Conservation (phyloP, 2,888 invertebrate species). For the Selenia dentaria region DNA sequence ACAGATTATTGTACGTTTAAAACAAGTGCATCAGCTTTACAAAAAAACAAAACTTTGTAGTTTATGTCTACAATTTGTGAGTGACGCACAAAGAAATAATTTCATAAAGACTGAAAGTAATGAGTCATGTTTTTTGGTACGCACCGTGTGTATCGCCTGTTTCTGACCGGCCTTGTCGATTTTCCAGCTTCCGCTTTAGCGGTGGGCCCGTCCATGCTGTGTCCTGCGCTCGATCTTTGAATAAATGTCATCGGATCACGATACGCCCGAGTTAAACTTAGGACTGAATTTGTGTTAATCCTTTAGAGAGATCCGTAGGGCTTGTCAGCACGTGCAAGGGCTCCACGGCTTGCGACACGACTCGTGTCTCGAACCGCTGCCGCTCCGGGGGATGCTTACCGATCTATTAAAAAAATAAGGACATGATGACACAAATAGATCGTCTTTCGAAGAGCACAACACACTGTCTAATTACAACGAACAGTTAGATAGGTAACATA, state of each 20-base stretch:
- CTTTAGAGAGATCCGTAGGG: constrained; percentile 36
- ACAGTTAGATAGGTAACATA: constrained; percentile 61
- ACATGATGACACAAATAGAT: constrained; percentile 83
- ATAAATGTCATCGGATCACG: constrained; percentile 70
- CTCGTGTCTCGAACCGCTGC: constrained; percentile 70
- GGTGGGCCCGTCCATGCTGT: constrained; percentile 62
- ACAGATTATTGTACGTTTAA: no score
- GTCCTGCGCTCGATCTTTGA: constrained; percentile 53
- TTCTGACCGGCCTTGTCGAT: constrained; percentile 87
- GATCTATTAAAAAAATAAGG: constrained; percentile 84
- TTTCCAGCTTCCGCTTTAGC: constrained; percentile 76
- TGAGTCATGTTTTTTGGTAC: constrained; percentile 70
- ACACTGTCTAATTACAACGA: constrained; percentile 58
- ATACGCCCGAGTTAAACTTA: constrained; percentile 35
- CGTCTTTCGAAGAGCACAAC: constrained; percentile 63
- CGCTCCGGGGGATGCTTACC: constrained; percentile 81
- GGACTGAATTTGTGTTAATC: constrained; percentile 31
- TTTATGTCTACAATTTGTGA: constrained; percentile 25
- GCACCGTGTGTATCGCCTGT: constrained; percentile 89
- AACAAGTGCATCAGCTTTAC: no score
- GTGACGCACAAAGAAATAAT: constrained; percentile 78
- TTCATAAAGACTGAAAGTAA: constrained; percentile 63
- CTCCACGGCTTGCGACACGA: constrained; percentile 67
- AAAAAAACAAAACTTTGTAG: no score
- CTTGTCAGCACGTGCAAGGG: constrained; percentile 73